Conservation (phyloP, 2,888 invertebrate species). For the Mythimna ferrago region DNA sequence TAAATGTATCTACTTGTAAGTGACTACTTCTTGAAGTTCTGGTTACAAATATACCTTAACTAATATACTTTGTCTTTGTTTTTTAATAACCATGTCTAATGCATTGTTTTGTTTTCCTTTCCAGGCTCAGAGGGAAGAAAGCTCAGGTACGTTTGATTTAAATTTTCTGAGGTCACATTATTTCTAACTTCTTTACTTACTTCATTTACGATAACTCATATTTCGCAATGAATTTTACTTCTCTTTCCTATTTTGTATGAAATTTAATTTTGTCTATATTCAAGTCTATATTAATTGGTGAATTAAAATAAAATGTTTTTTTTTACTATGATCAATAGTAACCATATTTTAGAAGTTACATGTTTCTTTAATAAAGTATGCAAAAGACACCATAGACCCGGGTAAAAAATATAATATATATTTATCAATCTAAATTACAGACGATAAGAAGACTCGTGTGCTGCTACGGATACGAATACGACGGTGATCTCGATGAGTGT, state of each 20-base stretch:
- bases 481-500: slow-evolving; percentile 3
- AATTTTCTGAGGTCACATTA: not conserved
- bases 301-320: not conserved
- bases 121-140: not conserved
- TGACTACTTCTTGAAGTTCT: not conserved
- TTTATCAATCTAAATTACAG: slow-evolving; percentile 32
- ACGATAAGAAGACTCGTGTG: not conserved
- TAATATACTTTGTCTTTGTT: not conserved
- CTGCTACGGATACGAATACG: slow-evolving; percentile 28
- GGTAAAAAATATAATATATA: not conserved
- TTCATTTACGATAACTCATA: not conserved
- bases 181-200: not conserved
- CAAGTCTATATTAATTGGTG: not conserved
- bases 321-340: not conserved
- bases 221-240: not conserved
- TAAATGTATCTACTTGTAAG: not conserved
- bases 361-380: not conserved
- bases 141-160: slow-evolving; percentile 23
- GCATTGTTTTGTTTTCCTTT: slow-evolving; percentile 31
- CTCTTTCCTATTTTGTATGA: not conserved
- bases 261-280: not conserved
- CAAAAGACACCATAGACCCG: not conserved
- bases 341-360: not conserved
- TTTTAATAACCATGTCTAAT: slow-evolving; percentile 21
- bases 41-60: not conserved